Evolutionary conservation across 1,140 invertebrate species (phyloP), one percentile per base, ranked within the genome.

Genomic region (Bilobella aurantiaca): DNA sequence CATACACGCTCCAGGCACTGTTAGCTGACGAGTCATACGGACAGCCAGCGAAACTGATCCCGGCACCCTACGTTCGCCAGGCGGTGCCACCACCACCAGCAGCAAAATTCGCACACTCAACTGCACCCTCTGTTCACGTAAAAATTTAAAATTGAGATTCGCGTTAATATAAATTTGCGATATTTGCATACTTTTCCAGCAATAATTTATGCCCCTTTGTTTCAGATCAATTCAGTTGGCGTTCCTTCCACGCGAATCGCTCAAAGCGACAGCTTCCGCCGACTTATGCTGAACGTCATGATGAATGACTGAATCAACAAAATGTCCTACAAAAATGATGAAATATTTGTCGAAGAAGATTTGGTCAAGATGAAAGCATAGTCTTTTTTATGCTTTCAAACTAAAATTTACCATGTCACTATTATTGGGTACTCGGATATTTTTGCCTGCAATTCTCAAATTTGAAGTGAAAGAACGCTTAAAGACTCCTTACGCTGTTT

Each of bases 241-340:
- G 74, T 74, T 62, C 78, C 82, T 29, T 77, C 79, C 25, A 89
- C 91, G 74, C 85, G 84, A 72, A 93, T 93, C 75, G 89, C 91
- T 73, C 91, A 94, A 77, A 93, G 90, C 76, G 86, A 87, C 77
- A 90, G 88, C 66, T 94, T 93, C 82, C 91, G 89, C 78, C 86
- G 89, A 75, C 84, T 94, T 74, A 94, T 94, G 91, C 86, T 88
- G 80, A 42, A 37, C 12, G 59, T 62, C 14, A 23, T 62, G n/a
- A 27, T 30, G 8, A 23, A 37, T 23, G 25, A 14, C 8, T 53
- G 5, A 53, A 53, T 14, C 21, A 23, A 53, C 8, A 23, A 53
- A 8, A 23, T 53, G 14, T 18, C 49, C 23, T 53, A 23, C 14
- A 14, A 8, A 12, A 53, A 23, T n/a, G n/a, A 53, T 16, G 23